Evolutionary conservation across 2,113 vertebrate species (phyloP).

Genomic region (Oryctolagus cuniculus): DNA sequence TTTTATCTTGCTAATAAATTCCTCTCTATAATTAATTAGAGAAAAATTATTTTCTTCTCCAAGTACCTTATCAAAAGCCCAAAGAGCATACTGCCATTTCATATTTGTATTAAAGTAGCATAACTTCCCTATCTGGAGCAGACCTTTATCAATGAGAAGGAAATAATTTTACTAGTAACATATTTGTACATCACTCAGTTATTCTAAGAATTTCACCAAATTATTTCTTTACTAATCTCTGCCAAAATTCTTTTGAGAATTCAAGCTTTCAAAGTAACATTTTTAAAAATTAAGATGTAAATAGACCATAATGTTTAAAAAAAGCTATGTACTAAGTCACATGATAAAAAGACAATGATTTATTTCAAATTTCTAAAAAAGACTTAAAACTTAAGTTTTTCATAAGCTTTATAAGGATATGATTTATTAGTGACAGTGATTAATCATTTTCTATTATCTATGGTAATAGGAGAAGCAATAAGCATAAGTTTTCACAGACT

Average conservation of each 20-base stretch:
- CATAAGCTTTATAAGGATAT: background rate
- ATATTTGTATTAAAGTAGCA: background rate
- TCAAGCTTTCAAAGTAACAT: slow-evolving; percentile 16
- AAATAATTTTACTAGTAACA: slow-evolving; percentile 25
- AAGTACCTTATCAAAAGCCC: slow-evolving; percentile 46
- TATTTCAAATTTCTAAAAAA: slow-evolving; percentile 37
- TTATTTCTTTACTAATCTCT: slow-evolving; percentile 36
- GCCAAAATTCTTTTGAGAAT: slow-evolving; percentile 23
- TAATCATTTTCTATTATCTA: slow-evolving; percentile 13
- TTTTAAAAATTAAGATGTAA: slow-evolving; percentile 37
- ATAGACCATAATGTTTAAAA: slow-evolving; percentile 39
- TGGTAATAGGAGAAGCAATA: background rate
- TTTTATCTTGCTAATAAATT: slow-evolving; percentile 55
- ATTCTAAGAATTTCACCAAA: slow-evolving; percentile 53
- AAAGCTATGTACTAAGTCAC: background rate
- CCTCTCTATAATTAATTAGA: slow-evolving; percentile 10
- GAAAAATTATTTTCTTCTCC: slow-evolving; percentile 55
- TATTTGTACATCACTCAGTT: slow-evolving; percentile 4
- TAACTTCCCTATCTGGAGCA: background rate
- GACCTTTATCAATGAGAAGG: slow-evolving; percentile 46
- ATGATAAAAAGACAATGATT: slow-evolving; percentile 28
- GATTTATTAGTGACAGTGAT: background rate
- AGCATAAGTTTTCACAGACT: slow-evolving; percentile 28
- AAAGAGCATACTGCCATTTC: slow-evolving; percentile 18
- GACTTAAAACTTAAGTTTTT: background rate